Evolutionary conservation across 2,888 invertebrate genomes (phyloP).

Genomic region (Polyommatus iphigenia): DNA sequence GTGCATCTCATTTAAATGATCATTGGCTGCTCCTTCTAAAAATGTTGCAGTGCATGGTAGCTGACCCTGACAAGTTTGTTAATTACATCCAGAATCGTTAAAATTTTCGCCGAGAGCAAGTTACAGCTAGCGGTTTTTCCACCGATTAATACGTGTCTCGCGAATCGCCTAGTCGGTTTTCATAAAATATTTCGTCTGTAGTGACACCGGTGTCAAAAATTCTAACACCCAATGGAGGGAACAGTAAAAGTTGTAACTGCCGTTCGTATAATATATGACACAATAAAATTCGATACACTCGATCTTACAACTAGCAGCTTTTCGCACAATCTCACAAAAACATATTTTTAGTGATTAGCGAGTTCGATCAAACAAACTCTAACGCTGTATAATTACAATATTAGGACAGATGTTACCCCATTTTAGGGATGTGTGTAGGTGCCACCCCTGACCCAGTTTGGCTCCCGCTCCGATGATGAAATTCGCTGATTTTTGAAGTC

Average conservation of each 20-base stretch:
- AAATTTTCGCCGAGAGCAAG: background rate
- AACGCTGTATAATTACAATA: background rate
- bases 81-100: background rate
- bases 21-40: too few relatives aligned
- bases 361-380: background rate
- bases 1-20: too few relatives aligned
- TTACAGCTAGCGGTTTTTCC: background rate
- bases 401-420: background rate
- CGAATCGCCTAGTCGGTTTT: background rate
- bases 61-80: too few relatives aligned
- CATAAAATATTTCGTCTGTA: background rate
- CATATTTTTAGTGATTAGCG: background rate
- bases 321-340: background rate
- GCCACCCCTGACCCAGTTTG: conserved; percentile 4
- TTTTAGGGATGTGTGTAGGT: background rate
- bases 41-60: too few relatives aligned
- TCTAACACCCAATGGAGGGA: background rate
- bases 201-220: background rate
- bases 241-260: background rate
- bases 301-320: too few relatives aligned
- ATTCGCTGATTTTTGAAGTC: conserved; percentile 28
- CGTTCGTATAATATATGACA: background rate
- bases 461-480: conserved; percentile 18
- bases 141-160: background rate
- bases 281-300: background rate